Base-by-base conservation (phyloP, 2,888 invertebrate genomes). In the Agrotis segetum region DNA sequence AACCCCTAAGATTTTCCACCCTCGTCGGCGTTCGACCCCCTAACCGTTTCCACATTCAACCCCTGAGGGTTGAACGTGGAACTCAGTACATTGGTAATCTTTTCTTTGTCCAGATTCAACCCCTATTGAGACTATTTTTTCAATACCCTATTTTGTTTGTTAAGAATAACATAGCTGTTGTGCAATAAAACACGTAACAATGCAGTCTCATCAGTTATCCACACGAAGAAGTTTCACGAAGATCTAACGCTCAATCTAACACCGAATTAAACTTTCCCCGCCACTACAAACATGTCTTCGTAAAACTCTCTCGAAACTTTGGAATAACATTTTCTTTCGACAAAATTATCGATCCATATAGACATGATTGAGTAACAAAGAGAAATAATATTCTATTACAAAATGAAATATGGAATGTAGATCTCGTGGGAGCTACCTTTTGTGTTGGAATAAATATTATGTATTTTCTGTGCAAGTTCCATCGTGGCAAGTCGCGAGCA, bases 161-260 rank as follows among this genome's bases (percentile, higher is more conserved):
- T 34, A 7, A 34, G 40, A 40, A 40, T 40, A 40, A 11, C 40
- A 40, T 40, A 40, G 40, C 34, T 47, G 85, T 82, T 85, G 79
- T 77, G 79, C 77, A 78, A 87, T 86, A 88, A 87, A 89, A 88
- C 85, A 89, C 83, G 80, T 87, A 90, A 91, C 90, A 88, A 88
- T 89, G 88, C 85, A 82, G 81, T 81, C 84, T 87, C 87, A 86
- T 88, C 86, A 84, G 73, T 64, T 9, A 58, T 67, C 72, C 50
- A 24, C 47, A 52, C 55, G 49, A 62, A n/a, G 49, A 71, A 81
- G 61, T 73, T 83, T 59, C 16, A 60, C 63, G 49, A 74, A 78
- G 67, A 66, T 53, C 68, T 72, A 74, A 69, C 53, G 40, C 24
- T 53, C 40, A 49, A 24, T 53, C 60, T 52, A 56, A 29, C 19